These are phyloP conservation scores for Lysandra coridon DNA, from an alignment of 2,888 invertebrate genomes.

Conservation along the genomic window DNA sequence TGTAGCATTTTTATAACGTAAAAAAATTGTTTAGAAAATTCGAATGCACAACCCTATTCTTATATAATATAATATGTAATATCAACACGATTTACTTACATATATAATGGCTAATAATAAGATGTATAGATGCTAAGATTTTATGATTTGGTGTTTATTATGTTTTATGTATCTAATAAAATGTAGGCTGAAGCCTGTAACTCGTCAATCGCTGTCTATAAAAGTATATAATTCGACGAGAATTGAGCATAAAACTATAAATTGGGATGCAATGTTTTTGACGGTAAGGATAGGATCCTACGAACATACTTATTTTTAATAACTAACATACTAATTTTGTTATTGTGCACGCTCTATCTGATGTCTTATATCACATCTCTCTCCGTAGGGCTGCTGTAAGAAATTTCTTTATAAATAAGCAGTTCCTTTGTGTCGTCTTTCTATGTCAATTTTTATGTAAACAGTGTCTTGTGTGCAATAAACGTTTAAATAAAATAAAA, in stretches of 20 bases:
- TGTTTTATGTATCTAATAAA: conserved; percentile 14
- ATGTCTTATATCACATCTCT: no score
- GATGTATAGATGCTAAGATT: conserved; percentile 4
- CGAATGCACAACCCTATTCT: neutral
- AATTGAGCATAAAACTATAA: neutral
- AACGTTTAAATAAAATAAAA: no score
- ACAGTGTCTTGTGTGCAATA: no score
- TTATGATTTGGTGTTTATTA: conserved; percentile 28
- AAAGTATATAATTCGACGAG: neutral
- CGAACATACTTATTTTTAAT: neutral
- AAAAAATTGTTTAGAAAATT: neutral
- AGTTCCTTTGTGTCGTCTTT: no score
- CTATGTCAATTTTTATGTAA: no score
- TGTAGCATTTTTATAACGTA: neutral
- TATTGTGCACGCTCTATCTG: no score
- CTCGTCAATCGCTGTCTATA: neutral
- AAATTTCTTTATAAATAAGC: no score
- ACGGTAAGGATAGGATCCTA: neutral
- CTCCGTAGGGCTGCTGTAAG: no score
- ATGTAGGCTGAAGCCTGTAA: neutral
- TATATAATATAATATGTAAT: neutral
- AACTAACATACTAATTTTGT: no score
- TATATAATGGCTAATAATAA: neutral
- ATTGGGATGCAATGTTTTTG: neutral
- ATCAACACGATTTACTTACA: neutral